These are phyloP conservation scores for Papilio aristodemus DNA, from an alignment of 1,140 invertebrate species.

Conservation along the genomic window DNA sequence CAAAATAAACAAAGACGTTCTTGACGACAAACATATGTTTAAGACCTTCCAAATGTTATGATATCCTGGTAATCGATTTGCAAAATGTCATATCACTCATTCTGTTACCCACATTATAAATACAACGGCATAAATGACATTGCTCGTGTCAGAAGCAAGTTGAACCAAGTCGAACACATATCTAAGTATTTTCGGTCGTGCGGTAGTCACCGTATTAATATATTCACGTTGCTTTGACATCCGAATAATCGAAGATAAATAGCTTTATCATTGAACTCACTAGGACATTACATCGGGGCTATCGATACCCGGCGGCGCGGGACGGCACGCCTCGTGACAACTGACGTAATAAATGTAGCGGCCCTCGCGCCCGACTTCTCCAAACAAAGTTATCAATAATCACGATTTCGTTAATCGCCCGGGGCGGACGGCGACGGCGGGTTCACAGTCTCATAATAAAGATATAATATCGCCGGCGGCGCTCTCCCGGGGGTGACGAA, in stretches of 20 bases:
- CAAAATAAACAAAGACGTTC: slow-evolving; percentile 58
- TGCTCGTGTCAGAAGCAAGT: neutral
- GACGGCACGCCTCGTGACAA: slow-evolving; percentile 24
- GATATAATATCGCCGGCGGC: slow-evolving; percentile 70
- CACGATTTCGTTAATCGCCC: slow-evolving; percentile 68
- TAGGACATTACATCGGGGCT: slow-evolving; percentile 18
- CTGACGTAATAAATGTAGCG: slow-evolving; percentile 34
- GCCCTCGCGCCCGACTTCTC: slow-evolving; percentile 19
- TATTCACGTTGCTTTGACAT: slow-evolving; percentile 11
- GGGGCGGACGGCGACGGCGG: slow-evolving; percentile 54
- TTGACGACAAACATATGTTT: slow-evolving; percentile 34
- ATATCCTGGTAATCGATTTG: slow-evolving; percentile 9
- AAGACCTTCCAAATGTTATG: slow-evolving; percentile 13
- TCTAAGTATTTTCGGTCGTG: too few relatives aligned
- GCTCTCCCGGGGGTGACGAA: slow-evolving; percentile 75
- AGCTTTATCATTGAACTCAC: neutral
- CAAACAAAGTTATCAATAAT: slow-evolving; percentile 75
- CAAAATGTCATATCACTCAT: neutral
- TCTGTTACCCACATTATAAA: neutral
- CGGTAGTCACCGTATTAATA: neutral
- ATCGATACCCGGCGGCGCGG: slow-evolving; percentile 9
- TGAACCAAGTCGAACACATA: too few relatives aligned
- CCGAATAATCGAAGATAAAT: slow-evolving; percentile 14
- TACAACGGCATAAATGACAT: neutral
- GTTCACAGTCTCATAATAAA: slow-evolving; percentile 72